Base-by-base conservation (phyloP, 2,113 vertebrate genomes). In the Prinia subflava region DNA sequence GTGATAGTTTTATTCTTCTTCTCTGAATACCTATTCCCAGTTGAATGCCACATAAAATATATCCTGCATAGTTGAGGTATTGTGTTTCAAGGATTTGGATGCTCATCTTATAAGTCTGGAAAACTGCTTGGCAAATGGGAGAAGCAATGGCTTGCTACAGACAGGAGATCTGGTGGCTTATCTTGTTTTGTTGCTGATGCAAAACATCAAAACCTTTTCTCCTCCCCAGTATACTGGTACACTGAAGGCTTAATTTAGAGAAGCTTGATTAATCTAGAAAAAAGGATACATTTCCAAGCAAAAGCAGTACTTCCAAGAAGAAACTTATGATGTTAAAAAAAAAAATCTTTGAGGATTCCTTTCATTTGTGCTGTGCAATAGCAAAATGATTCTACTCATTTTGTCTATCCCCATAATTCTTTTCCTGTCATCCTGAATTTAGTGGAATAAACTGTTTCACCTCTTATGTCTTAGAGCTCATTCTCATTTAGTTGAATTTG, bases 401-500 rank as follows among this genome's bases (percentile, higher is more conserved):
- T 89, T 93, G 75, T 87, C 71, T 92, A 21, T 84, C 49, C 62
- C 92, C 39, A 25, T 81, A 81, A 77, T 83, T 93, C 84, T 84
- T 95, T 94, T 92, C 47, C 46, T 88, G 81, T 91, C 82, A 94
- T 94, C 60, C 44, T 80, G 75, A 90, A 94, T 97, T 92, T 92
- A 94, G 67, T 47, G 59, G 74, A 91, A 78, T 94, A 96, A 94
- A 95, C 84, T 79, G 11, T 88, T 94, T 95, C 81, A 85, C 81
- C 70, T 94, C 37, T 83, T 30, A 41, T 87, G 79, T 53, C 76
- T 94, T 80, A 73, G 35, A 83, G 35, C 84, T 84, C 74, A 41
- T 96, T 97, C 53, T 91, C 79, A 91, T 92, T 95, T 94, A 74
- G 70, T 33, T 94, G 71, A 90, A 95, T 85, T 90, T 94, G 63